These are phyloP conservation scores for Danio rerio DNA, from an alignment of 2,113 vertebrate genomes.

Conservation along the genomic window GRCz12tu NC_133184.1:47253501-47254000, in stretches of 20 bases:
- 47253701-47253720: too few relatives aligned
- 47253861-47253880: slow-evolving; percentile 28
- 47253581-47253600: too few relatives aligned
- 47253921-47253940: slow-evolving; percentile 50
- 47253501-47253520: too few relatives aligned
- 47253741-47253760: not conserved
- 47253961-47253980: slow-evolving; percentile 33
- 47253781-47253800: slow-evolving; percentile 37
- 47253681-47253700: too few relatives aligned
- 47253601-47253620: too few relatives aligned
- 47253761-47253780: slow-evolving; percentile 16
- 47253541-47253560: too few relatives aligned
- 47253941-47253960: slow-evolving; percentile 45
- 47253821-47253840: slow-evolving; percentile 41
- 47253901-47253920: slow-evolving; percentile 41
- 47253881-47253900: slow-evolving; percentile 55
- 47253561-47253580: too few relatives aligned
- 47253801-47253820: slow-evolving; percentile 35
- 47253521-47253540: too few relatives aligned
- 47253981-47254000: slow-evolving; percentile 27
- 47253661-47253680: too few relatives aligned
- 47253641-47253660: too few relatives aligned
- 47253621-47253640: too few relatives aligned
- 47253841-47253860: slow-evolving; percentile 24
- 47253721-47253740: too few relatives aligned